Evolutionary conservation across 2,113 vertebrate genomes (phyloP).

Genomic region (Pachycephala philippinensis): DNA sequence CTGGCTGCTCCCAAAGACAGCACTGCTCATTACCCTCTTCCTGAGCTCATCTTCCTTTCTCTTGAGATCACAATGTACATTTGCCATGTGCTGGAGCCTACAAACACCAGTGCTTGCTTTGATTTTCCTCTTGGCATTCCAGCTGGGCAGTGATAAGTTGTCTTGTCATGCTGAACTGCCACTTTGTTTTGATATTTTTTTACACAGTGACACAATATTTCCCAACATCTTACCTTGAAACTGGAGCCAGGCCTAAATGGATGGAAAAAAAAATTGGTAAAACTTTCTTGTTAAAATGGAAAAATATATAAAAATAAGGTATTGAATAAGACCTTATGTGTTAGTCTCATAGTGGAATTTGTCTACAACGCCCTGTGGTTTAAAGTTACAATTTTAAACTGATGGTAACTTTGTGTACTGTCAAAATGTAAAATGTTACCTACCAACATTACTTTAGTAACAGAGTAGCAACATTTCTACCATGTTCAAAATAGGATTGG

Average conservation of each 20-base stretch:
- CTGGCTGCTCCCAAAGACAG: conserved; percentile 4
- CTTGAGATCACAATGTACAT: neutral
- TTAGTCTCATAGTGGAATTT: neutral
- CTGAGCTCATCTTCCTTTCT: neutral
- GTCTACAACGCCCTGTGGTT: neutral
- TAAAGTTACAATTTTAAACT: neutral
- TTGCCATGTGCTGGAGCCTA: neutral
- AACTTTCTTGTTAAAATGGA: neutral
- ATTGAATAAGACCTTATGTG: neutral
- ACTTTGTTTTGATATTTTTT: neutral
- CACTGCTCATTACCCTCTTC: neutral
- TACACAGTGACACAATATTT: neutral
- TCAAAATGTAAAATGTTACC: neutral
- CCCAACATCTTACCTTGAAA: neutral
- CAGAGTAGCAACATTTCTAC: neutral
- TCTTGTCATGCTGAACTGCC: neutral
- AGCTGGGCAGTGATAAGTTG: neutral
- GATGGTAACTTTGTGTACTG: neutral
- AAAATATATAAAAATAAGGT: neutral
- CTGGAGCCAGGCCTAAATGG: neutral
- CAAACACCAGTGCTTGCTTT: neutral
- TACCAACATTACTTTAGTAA: neutral
- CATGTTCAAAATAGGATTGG: neutral
- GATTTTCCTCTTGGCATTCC: conserved; percentile 28
- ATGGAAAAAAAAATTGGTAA: neutral